Base-by-base conservation (phyloP, 2,888 invertebrate genomes). In the Vesta saturnalis region DNA sequence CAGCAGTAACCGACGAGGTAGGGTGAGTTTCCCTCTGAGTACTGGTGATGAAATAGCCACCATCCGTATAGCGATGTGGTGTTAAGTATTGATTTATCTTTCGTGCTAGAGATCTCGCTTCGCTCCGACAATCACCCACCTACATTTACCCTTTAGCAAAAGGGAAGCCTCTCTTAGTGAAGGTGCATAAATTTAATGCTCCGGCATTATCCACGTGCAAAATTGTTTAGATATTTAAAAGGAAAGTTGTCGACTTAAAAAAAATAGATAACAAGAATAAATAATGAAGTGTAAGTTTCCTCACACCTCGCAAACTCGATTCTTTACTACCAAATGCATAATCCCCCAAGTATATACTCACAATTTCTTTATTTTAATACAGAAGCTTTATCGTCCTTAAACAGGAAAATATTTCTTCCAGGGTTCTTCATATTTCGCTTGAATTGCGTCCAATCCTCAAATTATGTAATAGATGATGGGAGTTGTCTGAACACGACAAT, bases 121-220 rank as follows among this genome's bases (percentile, higher is more conserved):
- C 68, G 69, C 63, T 73, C 71, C 71, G 73, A 73, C 72, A 72
- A 75, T 74, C 76, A 72, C 70, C 69, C 74, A 73, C 74, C 71
- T 73, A 74, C 71, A 67, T 73, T 72, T 73, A 70, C 73, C 76
- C 74, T 70, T 69, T 60, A 68, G 76, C 74, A 70, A 69, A 69
- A 72, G 75, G 76, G 76, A 77, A 78, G 77, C 77, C 77, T 78
- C 77, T 78, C 77, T 77, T 77, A 77, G 77, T 76, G 74, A 77
- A 78, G 78, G 77, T 77, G 78, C 77, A 78, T 78, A 78, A 78
- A 78, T 78, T 78, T 78, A 78, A 77, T 78, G 77, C 75, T 78
- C 71, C 64, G 73, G 74, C 73, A 76, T 76, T 77, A 76, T 75
- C 75, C 75, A 77, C 76, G 76, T 74, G 76, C 73, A 73, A 77